These are phyloP conservation scores for Mungos mungo DNA, from an alignment of 2,113 vertebrate species.

Conservation along the genomic window DNA sequence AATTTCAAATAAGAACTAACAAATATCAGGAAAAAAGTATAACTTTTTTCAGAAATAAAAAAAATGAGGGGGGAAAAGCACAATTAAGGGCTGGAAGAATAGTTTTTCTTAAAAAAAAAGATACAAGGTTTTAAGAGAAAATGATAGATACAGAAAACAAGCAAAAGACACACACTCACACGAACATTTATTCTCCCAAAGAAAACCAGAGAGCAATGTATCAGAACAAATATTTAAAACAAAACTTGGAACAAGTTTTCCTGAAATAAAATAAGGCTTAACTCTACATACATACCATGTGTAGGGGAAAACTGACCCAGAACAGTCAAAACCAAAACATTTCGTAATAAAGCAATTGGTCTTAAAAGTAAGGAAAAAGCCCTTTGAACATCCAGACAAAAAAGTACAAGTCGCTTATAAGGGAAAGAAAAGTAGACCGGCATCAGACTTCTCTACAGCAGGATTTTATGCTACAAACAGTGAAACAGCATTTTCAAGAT, in stretches of 20 bases:
- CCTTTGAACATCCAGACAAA: neutral
- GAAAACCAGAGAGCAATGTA: neutral
- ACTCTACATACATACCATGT: neutral
- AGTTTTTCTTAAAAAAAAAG: neutral
- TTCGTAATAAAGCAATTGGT: neutral
- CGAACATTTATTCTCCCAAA: neutral
- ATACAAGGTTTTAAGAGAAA: neutral
- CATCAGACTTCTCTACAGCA: neutral
- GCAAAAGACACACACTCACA: neutral
- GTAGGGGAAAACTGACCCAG: neutral
- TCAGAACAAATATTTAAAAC: constrained; percentile 20
- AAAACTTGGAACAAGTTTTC: neutral
- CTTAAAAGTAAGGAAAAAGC: neutral
- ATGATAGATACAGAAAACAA: neutral
- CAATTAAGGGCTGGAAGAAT: neutral
- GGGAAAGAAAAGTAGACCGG: neutral
- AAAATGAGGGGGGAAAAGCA: neutral
- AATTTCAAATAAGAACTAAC: constrained; percentile 1
- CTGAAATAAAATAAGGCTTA: neutral
- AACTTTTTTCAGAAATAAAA: neutral
- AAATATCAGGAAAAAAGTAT: neutral
- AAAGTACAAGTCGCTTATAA: neutral
- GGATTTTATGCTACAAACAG: neutral
- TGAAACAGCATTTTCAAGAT: neutral
- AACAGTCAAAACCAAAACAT: neutral